Evolutionary conservation across 1,140 invertebrate species (phyloP), one percentile per base, ranked within the genome.

Genomic region (Drosophila pseudoananassae): DNA sequence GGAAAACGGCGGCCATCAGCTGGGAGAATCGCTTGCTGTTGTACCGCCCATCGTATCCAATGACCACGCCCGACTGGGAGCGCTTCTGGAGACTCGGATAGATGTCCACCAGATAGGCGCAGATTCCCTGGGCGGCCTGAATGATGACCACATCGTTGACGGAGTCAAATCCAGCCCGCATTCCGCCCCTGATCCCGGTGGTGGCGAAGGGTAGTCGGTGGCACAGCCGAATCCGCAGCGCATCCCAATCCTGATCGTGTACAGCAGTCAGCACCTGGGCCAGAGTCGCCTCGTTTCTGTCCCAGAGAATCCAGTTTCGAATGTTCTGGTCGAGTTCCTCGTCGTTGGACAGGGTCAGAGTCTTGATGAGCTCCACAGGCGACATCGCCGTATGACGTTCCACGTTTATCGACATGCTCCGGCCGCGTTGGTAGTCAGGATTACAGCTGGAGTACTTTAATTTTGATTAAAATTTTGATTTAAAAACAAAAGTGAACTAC

Each of bases 111-210:
- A 99, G 85, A 92, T 98, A 97, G 58, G 95, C 94, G 27, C 95
- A 94, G 33, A 99, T 92, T 3, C 98, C 99, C 94, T 99, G 98
- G 4, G 96, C 95, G 14, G 98, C 97, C n/a, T 99, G 98, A 47
- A 99, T 95, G 17, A 99, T 96, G 0, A 99, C 98, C 20, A 99
- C 93, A 93, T 99, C 98, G 93, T 99, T 99, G 96, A 99, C 97
- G 55, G 96, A 95, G 71, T 94, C 94, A 88, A 96, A 99, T 0
- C 99, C 99, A 14, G 97, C 95, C 12, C 95, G 97, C 98, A 99
- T 99, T 43, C 93, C 93, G 0, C 97, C 97, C 63, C 98, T 93
- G 8, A 99, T 92, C 1, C 98, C 98, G 1, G 97, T 97, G 1
- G 97, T 97, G 20, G 96, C 96, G 92, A 98, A 98, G 79, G 95